Evolutionary conservation across 2,113 vertebrate species (phyloP).

Genomic region (Austrofundulus limnaeus): DNA sequence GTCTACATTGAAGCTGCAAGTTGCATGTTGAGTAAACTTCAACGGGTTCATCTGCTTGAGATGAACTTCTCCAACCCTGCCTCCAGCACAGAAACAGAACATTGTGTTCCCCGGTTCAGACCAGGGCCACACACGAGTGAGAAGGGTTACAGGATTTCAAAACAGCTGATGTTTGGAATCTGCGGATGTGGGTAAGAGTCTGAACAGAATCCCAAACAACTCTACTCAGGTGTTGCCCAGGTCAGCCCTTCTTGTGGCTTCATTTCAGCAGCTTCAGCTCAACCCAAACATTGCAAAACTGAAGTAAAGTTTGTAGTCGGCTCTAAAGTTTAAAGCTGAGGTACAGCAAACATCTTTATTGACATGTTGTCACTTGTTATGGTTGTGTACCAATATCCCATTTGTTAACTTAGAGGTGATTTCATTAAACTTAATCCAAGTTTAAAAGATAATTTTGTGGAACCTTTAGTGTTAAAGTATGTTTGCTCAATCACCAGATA

Average conservation of each 20-base stretch:
- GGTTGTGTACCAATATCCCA: not conserved
- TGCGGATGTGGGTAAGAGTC: slow-evolving; percentile 30
- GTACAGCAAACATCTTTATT: not conserved
- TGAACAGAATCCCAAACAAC: slow-evolving; percentile 13
- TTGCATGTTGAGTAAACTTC: not conserved
- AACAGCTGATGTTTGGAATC: slow-evolving; percentile 43
- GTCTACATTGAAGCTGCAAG: not conserved
- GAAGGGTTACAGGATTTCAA: not conserved
- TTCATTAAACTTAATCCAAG: not conserved
- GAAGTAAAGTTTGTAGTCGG: not conserved
- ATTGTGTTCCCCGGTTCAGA: slow-evolving; percentile 6
- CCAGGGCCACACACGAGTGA: not conserved
- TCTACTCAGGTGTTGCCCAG: not conserved
- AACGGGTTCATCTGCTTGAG: not conserved
- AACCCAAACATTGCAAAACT: not conserved
- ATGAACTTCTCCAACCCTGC: not conserved
- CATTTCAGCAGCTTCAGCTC: not conserved
- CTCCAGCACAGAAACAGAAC: slow-evolving; percentile 2
- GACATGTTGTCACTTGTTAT: not conserved
- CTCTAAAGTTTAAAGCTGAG: rapidly evolving
- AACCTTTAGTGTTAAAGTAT: too few relatives aligned
- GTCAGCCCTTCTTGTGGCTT: slow-evolving; percentile 12
- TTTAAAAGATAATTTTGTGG: too few relatives aligned
- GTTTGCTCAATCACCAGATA: not conserved
- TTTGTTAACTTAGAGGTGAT: not conserved